Evolutionary conservation across 2,888 invertebrate genomes (phyloP), one percentile per base, ranked within the genome.

Genomic region (Scelioninae gen. 2): DNA sequence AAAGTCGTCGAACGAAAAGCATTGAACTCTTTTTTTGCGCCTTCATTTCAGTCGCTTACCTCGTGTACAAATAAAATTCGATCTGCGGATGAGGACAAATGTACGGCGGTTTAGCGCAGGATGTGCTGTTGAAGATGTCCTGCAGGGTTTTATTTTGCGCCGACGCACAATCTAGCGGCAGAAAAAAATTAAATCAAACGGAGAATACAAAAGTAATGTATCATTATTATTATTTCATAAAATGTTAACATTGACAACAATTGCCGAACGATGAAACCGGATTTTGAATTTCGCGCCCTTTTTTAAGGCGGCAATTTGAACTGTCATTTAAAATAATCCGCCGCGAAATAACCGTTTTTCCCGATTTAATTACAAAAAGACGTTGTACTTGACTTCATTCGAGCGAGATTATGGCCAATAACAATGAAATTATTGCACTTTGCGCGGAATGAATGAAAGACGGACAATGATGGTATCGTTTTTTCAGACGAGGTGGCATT

Each of bases 11-110:
- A n/a, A n/a, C n/a, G n/a, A n/a, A n/a, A n/a, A n/a, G n/a, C n/a
- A n/a, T n/a, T n/a, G n/a, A n/a, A n/a, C n/a, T n/a, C n/a, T n/a
- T n/a, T n/a, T n/a, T n/a, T n/a, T n/a, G n/a, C n/a, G n/a, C n/a
- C n/a, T n/a, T n/a, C n/a, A n/a, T n/a, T n/a, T n/a, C n/a, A n/a
- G n/a, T n/a, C n/a, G n/a, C 77, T 80, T 87, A 92, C 93, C 92
- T 91, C 0, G 95, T 95, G 80, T 94, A 95, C 6, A 95, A 86
- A 86, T 90, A 95, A 85, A 93, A 94, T 80, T 94, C 91, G 84
- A 95, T 95, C 82, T 91, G 91, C 0, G 92, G 93, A 86, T 95
- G 94, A 9, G 95, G 95, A 86, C 95, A 95, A 58, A 89, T 89
- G 83, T 90, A 94, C 0, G 95, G 95, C 43, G 92, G 93, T 64